phyloP scores from a whole-genome alignment of 1,140 invertebrate species.

The Caenorhabditis tropicalis region DNA sequence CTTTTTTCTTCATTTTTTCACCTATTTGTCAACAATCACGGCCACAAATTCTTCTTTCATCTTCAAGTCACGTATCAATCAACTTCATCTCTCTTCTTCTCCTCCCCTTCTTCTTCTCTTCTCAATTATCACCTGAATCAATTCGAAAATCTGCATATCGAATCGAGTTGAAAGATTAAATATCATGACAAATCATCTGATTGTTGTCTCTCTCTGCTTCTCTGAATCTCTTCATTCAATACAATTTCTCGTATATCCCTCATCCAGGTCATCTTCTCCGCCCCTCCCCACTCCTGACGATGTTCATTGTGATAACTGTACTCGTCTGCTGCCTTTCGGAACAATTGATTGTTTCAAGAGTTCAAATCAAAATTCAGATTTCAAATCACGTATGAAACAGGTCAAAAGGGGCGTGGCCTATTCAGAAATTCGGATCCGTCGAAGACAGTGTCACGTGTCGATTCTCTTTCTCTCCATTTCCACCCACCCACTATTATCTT shows the following conservation, averaged over 20 bases:
- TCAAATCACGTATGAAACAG: neutral
- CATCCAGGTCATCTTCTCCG: slow-evolving; percentile 12
- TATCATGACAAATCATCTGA: neutral
- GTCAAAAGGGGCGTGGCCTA: slow-evolving; percentile 25
- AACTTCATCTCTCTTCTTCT: no score
- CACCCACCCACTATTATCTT: neutral
- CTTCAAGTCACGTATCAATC: neutral
- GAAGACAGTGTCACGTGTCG: neutral
- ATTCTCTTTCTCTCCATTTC: neutral
- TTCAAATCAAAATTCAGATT: neutral
- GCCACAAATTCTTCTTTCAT: neutral
- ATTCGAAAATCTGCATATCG: neutral
- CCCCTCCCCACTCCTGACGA: neutral
- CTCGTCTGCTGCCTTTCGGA: neutral
- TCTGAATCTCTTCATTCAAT: neutral
- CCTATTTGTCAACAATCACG: no score
- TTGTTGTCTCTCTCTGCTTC: neutral
- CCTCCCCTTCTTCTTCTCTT: no score
- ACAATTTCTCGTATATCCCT: neutral
- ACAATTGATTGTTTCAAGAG: no score
- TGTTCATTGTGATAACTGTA: neutral
- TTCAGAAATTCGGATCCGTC: neutral
- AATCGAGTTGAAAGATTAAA: slow-evolving; percentile 38
- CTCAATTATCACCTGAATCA: neutral
- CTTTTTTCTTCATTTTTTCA: no score